Evolutionary conservation across 2,888 invertebrate genomes (phyloP).

Genomic region (Luperina nickerlii): DNA sequence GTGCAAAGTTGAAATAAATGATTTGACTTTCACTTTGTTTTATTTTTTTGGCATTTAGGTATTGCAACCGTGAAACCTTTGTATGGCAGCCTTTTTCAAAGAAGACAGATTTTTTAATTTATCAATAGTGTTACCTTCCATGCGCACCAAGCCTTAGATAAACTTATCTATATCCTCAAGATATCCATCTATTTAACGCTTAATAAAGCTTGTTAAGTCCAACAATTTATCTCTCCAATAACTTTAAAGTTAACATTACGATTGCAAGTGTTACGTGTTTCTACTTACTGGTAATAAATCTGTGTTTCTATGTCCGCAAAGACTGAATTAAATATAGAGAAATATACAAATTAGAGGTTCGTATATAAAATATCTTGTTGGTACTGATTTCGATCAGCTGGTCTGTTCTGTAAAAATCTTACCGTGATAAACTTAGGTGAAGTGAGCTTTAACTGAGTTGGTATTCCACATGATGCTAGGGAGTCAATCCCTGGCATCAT

Average conservation of each 20-base stretch:
- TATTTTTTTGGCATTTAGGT: background rate
- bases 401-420: background rate
- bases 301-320: constrained; percentile 5
- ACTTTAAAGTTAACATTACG: constrained; percentile 37
- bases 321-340: constrained; percentile 34
- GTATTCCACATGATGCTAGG: too few relatives aligned
- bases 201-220: constrained; percentile 36
- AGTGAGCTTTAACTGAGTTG: background rate
- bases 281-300: constrained; percentile 44
- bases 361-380: background rate
- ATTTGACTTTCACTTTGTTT: background rate
- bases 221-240: constrained; percentile 51
- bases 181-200: constrained; percentile 52
- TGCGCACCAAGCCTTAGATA: constrained; percentile 28
- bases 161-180: constrained; percentile 39
- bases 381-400: background rate
- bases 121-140: too few relatives aligned
- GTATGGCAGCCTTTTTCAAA: background rate
- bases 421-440: background rate
- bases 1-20: background rate
- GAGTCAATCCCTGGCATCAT: too few relatives aligned
- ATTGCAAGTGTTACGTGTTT: constrained; percentile 33
- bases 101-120: background rate
- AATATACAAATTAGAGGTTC: constrained; percentile 5
- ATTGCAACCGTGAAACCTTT: background rate